Percentiles rank a stretch among this genome's conserved stretches.
These are phyloP conservation scores for Terrapene triunguis DNA, from an alignment of 2,113 vertebrate genomes.

Conservation along the genomic window DNA sequence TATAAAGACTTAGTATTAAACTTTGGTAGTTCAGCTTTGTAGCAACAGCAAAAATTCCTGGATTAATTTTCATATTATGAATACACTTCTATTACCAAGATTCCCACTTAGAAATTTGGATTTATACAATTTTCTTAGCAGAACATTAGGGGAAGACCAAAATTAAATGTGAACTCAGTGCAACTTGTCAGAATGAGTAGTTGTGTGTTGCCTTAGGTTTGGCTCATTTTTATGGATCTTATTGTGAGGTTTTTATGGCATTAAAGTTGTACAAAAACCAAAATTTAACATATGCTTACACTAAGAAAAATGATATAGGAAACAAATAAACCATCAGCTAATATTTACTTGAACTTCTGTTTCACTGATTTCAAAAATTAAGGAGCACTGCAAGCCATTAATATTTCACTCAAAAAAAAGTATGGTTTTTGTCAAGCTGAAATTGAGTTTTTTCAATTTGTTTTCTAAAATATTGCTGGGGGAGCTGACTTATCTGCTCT, in stretches of 20 bases:
- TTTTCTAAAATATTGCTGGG: not conserved
- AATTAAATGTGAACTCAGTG: not conserved
- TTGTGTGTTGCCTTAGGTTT: constrained; percentile 26
- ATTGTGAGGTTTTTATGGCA: constrained; percentile 34
- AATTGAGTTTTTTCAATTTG: too few species aligned
- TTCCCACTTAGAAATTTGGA: not conserved
- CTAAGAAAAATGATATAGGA: not conserved
- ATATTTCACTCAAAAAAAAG: not conserved
- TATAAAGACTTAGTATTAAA: not conserved
- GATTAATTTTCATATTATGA: not conserved
- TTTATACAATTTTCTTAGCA: not conserved
- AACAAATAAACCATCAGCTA: constrained; percentile 65
- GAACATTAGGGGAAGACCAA: not conserved
- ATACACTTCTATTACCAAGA: not conserved
- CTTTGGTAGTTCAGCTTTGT: not conserved
- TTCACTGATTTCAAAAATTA: constrained; percentile 18
- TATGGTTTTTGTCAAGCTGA: not conserved
- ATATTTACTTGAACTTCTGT: not conserved
- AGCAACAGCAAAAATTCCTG: not conserved
- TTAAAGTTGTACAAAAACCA: constrained; percentile 45
- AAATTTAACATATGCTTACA: constrained; percentile 18
- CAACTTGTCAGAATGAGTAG: not conserved
- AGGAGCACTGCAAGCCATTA: not conserved
- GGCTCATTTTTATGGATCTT: constrained; percentile 31
- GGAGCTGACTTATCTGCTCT: not conserved